A percentile compares a stretch with the other conserved stretches of the same genome.
These are phyloP conservation scores for Drosophila melanosoma DNA, from an alignment of 2,888 invertebrate species.

Conservation along the genomic window DNA sequence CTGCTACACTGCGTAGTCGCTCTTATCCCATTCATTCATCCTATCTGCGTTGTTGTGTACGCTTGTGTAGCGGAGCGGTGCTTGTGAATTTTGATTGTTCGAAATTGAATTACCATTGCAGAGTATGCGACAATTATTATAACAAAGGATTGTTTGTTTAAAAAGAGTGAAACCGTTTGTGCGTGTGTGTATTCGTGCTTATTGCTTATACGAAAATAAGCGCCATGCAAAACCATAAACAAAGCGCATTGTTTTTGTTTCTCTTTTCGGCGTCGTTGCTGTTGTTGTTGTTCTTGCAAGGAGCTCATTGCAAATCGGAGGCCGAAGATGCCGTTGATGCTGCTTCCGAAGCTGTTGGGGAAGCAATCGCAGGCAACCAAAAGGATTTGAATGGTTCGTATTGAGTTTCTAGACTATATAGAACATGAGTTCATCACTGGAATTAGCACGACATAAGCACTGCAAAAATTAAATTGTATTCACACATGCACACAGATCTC, in stretches of 20 bases:
- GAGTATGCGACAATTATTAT: constrained; percentile 53
- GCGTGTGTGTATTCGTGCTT: constrained; percentile 16
- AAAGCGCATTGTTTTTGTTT: constrained; percentile 45
- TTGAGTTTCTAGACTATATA: constrained; percentile 23
- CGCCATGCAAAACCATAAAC: constrained; percentile 46
- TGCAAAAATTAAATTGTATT: constrained; percentile 49
- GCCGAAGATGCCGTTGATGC: constrained; percentile 38
- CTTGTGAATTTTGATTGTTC: constrained; percentile 1
- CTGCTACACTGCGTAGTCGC: constrained; percentile 10
- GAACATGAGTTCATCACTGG: constrained; percentile 64
- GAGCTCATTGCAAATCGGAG: constrained; percentile 35
- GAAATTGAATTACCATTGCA: constrained; percentile 10
- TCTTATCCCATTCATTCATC: constrained; percentile 48
- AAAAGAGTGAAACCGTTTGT: constrained; percentile 11
- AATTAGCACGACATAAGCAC: constrained; percentile 45
- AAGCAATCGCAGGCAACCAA: constrained; percentile 34
- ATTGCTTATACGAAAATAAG: constrained; percentile 9
- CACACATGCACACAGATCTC: constrained; percentile 15
- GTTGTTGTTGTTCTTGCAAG: constrained; percentile 55
- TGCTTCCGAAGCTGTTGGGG: constrained; percentile 40
- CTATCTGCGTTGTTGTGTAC: constrained; percentile 43
- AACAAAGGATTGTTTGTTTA: constrained; percentile 24
- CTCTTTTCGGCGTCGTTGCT: constrained; percentile 46
- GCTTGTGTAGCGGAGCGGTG: constrained; percentile 17
- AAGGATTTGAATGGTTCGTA: constrained; percentile 65